phyloP scores from a whole-genome alignment of 2,888 invertebrate species.

The Strigamia crassipes region DNA sequence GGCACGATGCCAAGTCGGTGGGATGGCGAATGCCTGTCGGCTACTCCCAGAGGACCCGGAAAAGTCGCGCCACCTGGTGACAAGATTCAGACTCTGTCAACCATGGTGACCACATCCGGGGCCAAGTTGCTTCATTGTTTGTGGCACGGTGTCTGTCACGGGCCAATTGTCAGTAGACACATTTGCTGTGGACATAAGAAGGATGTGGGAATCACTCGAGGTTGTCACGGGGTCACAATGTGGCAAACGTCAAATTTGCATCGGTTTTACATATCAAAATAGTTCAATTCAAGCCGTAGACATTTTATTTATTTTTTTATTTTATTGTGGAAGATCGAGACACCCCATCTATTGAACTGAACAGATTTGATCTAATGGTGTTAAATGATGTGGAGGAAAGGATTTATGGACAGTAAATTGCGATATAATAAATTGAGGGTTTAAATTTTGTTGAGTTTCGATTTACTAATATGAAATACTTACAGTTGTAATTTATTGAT shows the following conservation, averaged over 20 bases:
- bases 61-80: conserved; percentile 21
- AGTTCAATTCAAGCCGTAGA: no score
- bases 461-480: background rate
- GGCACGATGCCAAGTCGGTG: background rate
- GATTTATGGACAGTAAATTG: no score
- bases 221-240: background rate
- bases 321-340: no score
- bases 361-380: no score
- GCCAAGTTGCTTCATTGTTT: conserved; percentile 5
- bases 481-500: background rate
- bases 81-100: conserved; percentile 12
- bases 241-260: background rate
- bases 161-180: background rate
- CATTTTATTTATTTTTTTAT: no score
- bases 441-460: background rate
- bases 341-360: no score
- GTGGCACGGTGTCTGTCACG: conserved; percentile 5
- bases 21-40: conserved; percentile 4
- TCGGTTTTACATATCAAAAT: background rate
- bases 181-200: conserved; percentile 11
- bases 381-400: no score
- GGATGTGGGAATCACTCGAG: background rate
- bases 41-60: conserved; percentile 2
- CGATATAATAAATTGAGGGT: no score
- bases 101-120: conserved; percentile 21